phyloP scores from a whole-genome alignment of 2,888 invertebrate genomes.

The Ophion ventricosus region DNA sequence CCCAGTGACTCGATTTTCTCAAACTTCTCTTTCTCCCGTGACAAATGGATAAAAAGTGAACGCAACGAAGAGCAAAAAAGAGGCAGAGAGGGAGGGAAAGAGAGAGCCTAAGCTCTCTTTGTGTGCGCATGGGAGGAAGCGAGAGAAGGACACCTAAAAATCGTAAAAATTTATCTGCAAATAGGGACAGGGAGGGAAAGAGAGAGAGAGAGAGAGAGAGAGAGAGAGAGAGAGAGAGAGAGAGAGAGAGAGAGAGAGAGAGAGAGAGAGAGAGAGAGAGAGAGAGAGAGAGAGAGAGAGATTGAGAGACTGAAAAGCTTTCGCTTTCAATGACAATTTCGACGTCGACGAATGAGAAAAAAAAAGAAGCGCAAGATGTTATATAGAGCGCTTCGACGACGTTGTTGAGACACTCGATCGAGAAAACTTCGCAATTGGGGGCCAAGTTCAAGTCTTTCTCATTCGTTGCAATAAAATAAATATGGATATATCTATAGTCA shows the following conservation, averaged over 20 bases:
- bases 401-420: conserved; percentile 71
- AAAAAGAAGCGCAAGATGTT: background rate
- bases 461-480: conserved; percentile 50
- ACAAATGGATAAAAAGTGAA: conserved; percentile 30
- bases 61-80: background rate
- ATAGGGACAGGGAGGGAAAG: conserved; percentile 45
- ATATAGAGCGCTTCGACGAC: conserved; percentile 27
- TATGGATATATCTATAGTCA: background rate
- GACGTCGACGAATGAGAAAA: conserved; percentile 56
- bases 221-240: conserved; percentile 7
- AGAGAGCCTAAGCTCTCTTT: too few species aligned
- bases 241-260: conserved; percentile 26
- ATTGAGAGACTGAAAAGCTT: conserved; percentile 69
- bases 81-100: conserved; percentile 64
- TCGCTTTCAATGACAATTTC: conserved; percentile 78
- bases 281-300: conserved; percentile 71
- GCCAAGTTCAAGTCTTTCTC: conserved; percentile 81
- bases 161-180: too few species aligned
- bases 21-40: conserved; percentile 3
- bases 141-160: too few species aligned
- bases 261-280: conserved; percentile 72
- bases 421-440: conserved; percentile 80
- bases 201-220: conserved; percentile 18
- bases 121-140: background rate
- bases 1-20: conserved; percentile 45